Evolutionary conservation across 2,888 invertebrate genomes (phyloP).

Genomic region (Tanypteryx hageni): DNA sequence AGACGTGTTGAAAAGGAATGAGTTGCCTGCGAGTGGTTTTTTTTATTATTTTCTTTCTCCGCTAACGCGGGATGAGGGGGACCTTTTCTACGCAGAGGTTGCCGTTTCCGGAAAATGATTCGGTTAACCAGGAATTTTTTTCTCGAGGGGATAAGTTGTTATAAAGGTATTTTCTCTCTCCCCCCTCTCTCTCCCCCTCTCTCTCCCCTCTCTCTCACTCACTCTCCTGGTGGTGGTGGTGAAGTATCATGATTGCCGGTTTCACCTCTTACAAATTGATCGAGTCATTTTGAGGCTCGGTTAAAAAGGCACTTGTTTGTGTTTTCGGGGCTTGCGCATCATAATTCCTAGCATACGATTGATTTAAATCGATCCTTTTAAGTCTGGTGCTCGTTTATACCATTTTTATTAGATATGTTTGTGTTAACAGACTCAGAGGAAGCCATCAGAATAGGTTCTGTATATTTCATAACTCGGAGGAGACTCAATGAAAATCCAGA

Average conservation of each 20-base stretch:
- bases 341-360: neutral
- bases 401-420: no score
- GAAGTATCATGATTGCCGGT: neutral
- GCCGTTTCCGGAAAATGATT: neutral
- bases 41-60: neutral
- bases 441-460: no score
- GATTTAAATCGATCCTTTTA: neutral
- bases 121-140: neutral
- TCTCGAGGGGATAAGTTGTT: neutral
- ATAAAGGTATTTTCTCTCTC: neutral
- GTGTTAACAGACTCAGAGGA: no score
- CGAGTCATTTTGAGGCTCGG: neutral
- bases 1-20: conserved; percentile 52
- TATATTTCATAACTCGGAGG: no score
- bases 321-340: neutral
- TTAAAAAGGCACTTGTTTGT: neutral
- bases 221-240: neutral
- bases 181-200: neutral
- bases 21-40: conserved; percentile 1
- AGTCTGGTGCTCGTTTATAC: neutral
- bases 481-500: no score
- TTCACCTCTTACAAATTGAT: conserved; percentile 8
- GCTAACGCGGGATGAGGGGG: neutral
- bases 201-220: neutral
- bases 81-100: neutral